A percentile compares a stretch with the other conserved stretches of the same genome.
Conservation (phyloP, 2,797 vertebrate genomes). For the Phataginus tricuspis region DNA sequence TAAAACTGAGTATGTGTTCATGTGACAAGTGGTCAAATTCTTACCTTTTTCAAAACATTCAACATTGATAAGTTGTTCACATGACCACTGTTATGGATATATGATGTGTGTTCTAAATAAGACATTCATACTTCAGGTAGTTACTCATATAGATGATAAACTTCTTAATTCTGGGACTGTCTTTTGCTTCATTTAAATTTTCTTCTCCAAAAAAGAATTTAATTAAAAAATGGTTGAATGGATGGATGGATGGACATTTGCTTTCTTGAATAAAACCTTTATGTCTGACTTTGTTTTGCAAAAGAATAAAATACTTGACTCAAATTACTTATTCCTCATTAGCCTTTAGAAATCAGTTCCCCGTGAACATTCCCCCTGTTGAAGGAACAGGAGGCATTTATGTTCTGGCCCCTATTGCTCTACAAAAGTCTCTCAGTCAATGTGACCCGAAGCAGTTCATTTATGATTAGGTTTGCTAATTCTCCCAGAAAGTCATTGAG, state of each 20-base stretch:
- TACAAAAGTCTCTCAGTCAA: background rate
- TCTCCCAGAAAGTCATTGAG: background rate
- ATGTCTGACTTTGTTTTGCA: background rate
- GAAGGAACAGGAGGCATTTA: background rate
- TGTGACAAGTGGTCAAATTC: background rate
- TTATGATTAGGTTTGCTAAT: background rate
- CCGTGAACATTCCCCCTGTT: background rate
- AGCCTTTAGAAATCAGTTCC: background rate
- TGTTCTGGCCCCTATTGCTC: background rate
- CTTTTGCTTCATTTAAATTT: background rate
- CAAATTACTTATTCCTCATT: background rate
- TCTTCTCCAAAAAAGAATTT: background rate
- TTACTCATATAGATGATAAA: background rate
- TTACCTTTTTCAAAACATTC: background rate
- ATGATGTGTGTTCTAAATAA: too few relatives aligned
- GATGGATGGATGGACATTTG: background rate
- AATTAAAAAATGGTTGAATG: background rate
- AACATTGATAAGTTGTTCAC: background rate
- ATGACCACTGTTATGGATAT: accelerated
- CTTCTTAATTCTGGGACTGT: background rate
- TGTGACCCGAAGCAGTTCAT: background rate
- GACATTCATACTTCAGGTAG: background rate
- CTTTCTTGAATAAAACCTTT: background rate
- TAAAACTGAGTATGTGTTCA: background rate
- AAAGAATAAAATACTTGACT: background rate